phyloP scores from a whole-genome alignment of 2,888 invertebrate species.

The Scaptomyza polygonia region DNA sequence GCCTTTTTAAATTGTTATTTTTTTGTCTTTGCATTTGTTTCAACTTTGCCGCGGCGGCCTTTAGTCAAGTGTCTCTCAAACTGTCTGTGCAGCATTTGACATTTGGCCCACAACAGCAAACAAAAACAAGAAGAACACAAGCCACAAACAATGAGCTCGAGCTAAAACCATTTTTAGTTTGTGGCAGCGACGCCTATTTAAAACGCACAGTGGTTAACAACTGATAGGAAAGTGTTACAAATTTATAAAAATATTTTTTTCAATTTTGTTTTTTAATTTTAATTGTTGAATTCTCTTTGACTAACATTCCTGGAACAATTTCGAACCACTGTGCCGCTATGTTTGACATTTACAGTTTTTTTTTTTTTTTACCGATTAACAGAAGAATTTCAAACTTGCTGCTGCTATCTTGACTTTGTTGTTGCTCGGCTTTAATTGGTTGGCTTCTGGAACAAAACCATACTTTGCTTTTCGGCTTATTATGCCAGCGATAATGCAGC shows the following conservation, averaged over 20 bases:
- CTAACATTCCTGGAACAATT: background rate
- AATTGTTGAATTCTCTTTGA: too few species aligned
- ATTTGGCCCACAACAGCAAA: constrained; percentile 55
- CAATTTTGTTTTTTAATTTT: too few species aligned
- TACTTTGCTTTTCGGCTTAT: constrained; percentile 43
- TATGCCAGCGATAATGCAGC: constrained; percentile 41
- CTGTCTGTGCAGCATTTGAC: constrained; percentile 67
- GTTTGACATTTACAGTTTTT: constrained; percentile 64
- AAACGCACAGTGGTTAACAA: constrained; percentile 42
- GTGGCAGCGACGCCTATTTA: constrained; percentile 30
- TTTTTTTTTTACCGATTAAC: constrained; percentile 1
- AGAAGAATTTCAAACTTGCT: constrained; percentile 28
- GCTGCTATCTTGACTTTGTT: constrained; percentile 14
- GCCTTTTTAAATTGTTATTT: constrained; percentile 19
- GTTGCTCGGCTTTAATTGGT: constrained; percentile 6
- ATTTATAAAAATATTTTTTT: background rate
- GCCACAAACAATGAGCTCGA: constrained; percentile 37
- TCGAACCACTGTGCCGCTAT: constrained; percentile 40
- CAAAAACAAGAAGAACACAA: constrained; percentile 12
- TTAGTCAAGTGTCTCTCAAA: constrained; percentile 65
- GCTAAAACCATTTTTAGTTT: constrained; percentile 43
- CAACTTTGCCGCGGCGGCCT: constrained; percentile 63
- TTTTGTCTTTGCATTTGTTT: constrained; percentile 47
- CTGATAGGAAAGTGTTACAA: background rate
- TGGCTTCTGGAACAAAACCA: constrained; percentile 16